Percentiles rank a stretch among this genome's conserved stretches.
Conservation (phyloP, 2,113 vertebrate genomes). For the Nasalis larvatus region DNA sequence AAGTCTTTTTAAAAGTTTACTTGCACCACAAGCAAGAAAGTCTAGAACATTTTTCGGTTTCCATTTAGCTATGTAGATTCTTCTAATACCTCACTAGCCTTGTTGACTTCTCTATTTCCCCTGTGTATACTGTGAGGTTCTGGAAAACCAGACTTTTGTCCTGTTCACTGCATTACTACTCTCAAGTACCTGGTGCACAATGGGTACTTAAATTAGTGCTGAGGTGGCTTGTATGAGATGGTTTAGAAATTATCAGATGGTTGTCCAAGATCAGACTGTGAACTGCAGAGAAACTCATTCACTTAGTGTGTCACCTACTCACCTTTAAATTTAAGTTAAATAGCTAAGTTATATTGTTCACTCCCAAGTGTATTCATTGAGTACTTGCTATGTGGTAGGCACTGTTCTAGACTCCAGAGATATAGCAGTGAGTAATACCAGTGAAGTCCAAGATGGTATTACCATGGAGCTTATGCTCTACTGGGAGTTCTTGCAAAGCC, state of each 20-base stretch:
- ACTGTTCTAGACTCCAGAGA: not conserved
- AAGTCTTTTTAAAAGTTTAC: not conserved
- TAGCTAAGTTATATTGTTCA: not conserved
- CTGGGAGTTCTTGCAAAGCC: not conserved
- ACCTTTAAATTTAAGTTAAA: not conserved
- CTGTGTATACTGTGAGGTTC: not conserved
- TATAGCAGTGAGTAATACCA: not conserved
- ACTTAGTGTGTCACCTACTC: not conserved
- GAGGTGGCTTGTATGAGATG: not conserved
- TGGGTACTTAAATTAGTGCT: not conserved
- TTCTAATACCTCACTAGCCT: not conserved
- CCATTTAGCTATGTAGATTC: not conserved
- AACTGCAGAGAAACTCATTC: not conserved
- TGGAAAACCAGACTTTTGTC: not conserved
- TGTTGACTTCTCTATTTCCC: not conserved
- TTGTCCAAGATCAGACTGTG: not conserved
- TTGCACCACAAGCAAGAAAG: not conserved
- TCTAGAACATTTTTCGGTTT: not conserved
- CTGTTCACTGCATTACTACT: not conserved
- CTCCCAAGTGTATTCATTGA: not conserved
- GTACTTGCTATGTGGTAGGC: not conserved
- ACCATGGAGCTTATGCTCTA: not conserved
- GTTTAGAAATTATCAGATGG: not conserved
- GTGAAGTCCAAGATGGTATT: not conserved
- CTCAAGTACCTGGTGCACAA: not conserved